phyloP scores from a whole-genome alignment of 2,888 invertebrate species.

The Xestia rhomboidea region DNA sequence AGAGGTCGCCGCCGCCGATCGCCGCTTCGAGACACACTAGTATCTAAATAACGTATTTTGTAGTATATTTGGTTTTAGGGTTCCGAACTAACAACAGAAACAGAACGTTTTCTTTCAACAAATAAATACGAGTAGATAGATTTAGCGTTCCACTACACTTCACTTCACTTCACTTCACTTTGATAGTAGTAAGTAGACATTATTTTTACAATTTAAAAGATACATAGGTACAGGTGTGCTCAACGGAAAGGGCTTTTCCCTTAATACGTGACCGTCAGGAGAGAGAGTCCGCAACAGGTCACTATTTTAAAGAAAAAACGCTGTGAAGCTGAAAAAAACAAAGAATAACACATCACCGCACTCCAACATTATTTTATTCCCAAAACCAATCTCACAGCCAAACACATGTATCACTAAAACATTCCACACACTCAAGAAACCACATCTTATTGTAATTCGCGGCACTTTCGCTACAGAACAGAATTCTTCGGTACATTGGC shows the following conservation, averaged over 20 bases:
- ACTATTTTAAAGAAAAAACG: neutral
- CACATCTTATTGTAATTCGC: conserved; percentile 60
- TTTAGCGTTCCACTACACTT: neutral
- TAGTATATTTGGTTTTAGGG: neutral
- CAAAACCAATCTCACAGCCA: conserved; percentile 33
- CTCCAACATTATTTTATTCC: conserved; percentile 17
- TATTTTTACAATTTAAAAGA: neutral
- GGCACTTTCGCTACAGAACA: conserved; percentile 38
- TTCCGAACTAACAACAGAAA: neutral
- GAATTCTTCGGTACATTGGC: conserved; percentile 36
- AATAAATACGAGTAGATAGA: neutral
- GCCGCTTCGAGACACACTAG: too few species aligned
- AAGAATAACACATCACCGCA: neutral
- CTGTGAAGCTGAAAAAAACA: neutral
- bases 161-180: neutral
- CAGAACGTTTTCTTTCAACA: neutral
- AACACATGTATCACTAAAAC: conserved; percentile 43
- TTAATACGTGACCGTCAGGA: neutral
- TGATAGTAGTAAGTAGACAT: neutral
- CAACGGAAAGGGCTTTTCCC: neutral
- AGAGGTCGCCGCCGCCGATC: too few species aligned
- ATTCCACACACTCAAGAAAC: conserved; percentile 33
- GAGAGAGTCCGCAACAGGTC: neutral
- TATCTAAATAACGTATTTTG: neutral
- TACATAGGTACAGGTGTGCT: neutral